Percentiles rank a stretch among this genome's conserved stretches.
These are phyloP conservation scores for Pollimyrus isidori DNA, from an alignment of 2,113 vertebrate species.

Conservation along the genomic window DNA sequence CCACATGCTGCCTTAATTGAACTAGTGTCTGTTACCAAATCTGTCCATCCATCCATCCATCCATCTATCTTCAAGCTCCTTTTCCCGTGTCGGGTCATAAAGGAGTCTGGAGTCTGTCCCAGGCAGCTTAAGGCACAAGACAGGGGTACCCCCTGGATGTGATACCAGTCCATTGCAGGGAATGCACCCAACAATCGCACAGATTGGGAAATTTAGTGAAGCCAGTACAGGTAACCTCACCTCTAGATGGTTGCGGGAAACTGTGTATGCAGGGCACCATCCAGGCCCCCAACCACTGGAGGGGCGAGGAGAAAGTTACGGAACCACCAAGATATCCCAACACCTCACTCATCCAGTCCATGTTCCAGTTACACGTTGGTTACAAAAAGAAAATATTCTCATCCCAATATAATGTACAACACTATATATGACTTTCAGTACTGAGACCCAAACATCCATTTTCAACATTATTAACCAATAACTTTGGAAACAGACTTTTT, in stretches of 20 bases:
- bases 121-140: background rate
- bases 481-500: background rate
- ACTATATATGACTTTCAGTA: background rate
- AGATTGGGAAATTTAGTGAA: background rate
- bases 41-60: background rate
- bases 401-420: background rate
- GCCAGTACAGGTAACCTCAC: background rate
- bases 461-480: background rate
- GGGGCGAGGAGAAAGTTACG: background rate
- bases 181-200: background rate
- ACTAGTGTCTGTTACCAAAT: background rate
- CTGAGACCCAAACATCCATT: background rate
- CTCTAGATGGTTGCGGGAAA: background rate
- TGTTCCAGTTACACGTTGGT: background rate
- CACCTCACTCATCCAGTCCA: background rate
- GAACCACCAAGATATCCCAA: background rate
- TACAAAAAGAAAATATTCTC: background rate
- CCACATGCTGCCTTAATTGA: background rate
- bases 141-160: background rate
- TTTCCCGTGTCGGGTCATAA: background rate
- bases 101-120: background rate
- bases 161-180: background rate
- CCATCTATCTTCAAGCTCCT: background rate
- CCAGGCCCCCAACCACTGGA: background rate
- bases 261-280: background rate